Evolutionary conservation across 2,888 invertebrate species (phyloP).

Genomic region (Xanthia togata): DNA sequence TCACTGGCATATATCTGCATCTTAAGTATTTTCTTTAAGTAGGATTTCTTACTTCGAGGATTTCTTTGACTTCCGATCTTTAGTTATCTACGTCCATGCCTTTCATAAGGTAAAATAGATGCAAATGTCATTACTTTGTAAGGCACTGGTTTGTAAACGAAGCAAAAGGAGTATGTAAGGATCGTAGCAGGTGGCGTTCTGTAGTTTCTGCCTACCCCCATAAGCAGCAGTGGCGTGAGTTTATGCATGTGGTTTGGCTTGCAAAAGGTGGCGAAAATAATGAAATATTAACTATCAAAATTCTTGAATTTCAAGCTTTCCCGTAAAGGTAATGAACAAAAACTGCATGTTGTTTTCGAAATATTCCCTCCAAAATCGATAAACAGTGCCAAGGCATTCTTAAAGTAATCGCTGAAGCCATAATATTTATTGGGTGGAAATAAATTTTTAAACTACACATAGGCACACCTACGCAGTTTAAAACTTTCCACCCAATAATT

Average conservation of each 20-base stretch:
- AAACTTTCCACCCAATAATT: too few relatives aligned
- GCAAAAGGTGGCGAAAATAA: neutral
- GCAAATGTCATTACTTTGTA: neutral
- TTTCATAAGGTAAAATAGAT: neutral
- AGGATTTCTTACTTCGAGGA: too few relatives aligned
- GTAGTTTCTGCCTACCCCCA: too few relatives aligned
- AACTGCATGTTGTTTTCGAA: constrained; percentile 18
- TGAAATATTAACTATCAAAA: constrained; percentile 1
- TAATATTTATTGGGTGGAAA: neutral
- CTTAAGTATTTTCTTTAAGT: too few relatives aligned
- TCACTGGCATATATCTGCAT: too few relatives aligned
- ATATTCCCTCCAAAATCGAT: constrained; percentile 2
- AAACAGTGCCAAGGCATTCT: constrained; percentile 31
- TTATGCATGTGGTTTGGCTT: neutral
- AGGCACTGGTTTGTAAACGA: too few relatives aligned
- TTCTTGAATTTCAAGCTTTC: neutral
- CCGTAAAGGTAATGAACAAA: neutral
- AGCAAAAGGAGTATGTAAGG: too few relatives aligned
- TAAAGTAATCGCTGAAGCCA: neutral
- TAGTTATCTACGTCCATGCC: neutral
- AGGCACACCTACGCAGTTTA: too few relatives aligned
- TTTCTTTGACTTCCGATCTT: too few relatives aligned
- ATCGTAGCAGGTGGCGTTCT: too few relatives aligned
- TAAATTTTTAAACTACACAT: neutral
- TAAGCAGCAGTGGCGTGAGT: too few relatives aligned